These are phyloP conservation scores for Pyrocoelia pectoralis DNA, from an alignment of 2,888 invertebrate genomes.

Conservation along the genomic window DNA sequence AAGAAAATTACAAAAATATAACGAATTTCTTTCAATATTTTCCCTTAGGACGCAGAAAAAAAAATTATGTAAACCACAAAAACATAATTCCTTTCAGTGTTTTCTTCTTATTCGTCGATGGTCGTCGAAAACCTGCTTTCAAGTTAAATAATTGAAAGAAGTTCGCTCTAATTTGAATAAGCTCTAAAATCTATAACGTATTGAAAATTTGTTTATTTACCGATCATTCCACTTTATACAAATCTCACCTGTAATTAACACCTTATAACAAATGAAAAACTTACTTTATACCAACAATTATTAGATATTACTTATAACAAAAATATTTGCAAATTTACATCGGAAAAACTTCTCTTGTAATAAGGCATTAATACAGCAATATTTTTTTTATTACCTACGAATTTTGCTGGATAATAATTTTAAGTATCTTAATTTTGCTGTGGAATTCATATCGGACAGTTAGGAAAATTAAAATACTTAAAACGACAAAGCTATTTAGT, in stretches of 20 bases:
- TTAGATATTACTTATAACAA: too few species aligned
- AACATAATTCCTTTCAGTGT: conserved; percentile 12
- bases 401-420: conserved; percentile 16
- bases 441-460: conserved; percentile 17
- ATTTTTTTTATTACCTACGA: conserved; percentile 23
- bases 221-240: conserved; percentile 50
- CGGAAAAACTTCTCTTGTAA: conserved; percentile 23
- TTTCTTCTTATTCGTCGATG: too few species aligned
- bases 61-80: conserved; percentile 29
- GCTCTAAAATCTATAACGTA: conserved; percentile 24
- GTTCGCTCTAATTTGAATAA: conserved; percentile 11
- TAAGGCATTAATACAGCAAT: conserved; percentile 21
- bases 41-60: not conserved
- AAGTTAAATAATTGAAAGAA: not conserved
- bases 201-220: conserved; percentile 20
- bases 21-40: conserved; percentile 11
- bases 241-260: conserved; percentile 48
- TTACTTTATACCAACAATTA: conserved; percentile 19
- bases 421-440: conserved; percentile 21
- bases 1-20: conserved; percentile 34
- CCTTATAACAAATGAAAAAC: conserved; percentile 48
- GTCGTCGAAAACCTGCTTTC: too few species aligned
- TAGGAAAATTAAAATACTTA: conserved; percentile 22
- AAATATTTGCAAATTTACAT: conserved; percentile 33
- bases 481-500: conserved; percentile 18